Conservation (phyloP, 2,797 vertebrate genomes). For the Myiotriccus ornatus region DNA sequence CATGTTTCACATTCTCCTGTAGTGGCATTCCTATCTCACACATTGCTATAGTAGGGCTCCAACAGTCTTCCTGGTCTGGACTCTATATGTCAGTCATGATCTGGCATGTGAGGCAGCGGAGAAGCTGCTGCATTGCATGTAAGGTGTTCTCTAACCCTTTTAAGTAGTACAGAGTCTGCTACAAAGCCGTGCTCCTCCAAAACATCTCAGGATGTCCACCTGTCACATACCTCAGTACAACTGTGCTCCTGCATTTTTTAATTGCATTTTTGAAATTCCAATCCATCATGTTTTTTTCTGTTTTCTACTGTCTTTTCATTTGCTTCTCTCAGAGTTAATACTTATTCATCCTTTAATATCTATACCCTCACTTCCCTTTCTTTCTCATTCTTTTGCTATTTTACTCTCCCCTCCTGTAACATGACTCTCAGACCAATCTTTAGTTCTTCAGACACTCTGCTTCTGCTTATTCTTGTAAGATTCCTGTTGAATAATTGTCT, state of each 20-base stretch:
- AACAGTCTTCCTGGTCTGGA: neutral
- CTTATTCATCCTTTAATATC: neutral
- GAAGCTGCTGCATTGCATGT: neutral
- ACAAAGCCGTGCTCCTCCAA: neutral
- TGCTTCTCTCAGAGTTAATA: neutral
- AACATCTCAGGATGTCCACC: neutral
- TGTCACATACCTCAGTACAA: neutral
- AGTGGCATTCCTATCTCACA: neutral
- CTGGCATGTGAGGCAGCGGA: neutral
- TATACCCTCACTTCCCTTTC: neutral
- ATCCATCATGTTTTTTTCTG: neutral
- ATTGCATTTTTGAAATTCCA: neutral
- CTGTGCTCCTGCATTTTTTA: neutral
- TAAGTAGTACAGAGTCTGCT: fast-evolving
- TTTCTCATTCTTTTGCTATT: neutral
- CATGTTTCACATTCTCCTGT: neutral
- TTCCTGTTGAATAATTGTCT: neutral
- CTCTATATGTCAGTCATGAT: neutral
- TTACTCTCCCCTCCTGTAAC: neutral
- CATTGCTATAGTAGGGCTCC: neutral
- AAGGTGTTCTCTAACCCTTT: neutral
- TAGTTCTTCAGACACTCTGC: neutral
- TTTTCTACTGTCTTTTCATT: neutral
- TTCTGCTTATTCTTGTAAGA: neutral
- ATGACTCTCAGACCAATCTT: neutral